Evolutionary conservation across 2,888 invertebrate species (phyloP), one percentile per base, ranked within the genome.

Genomic region (Schizaphis graminum): DNA sequence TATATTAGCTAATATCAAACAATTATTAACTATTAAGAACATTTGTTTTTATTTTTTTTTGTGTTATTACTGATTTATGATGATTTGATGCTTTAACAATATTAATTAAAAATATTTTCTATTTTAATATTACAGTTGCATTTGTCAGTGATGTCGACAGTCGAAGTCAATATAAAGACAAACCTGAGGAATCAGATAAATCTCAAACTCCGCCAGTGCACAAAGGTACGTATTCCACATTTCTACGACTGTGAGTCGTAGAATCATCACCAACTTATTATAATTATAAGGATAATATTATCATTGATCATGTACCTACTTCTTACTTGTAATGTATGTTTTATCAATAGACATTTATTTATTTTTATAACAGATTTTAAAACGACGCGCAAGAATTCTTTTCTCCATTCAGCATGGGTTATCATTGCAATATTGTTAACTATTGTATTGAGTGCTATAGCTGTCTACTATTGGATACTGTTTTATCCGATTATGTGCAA

Each of bases 401-500:
- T 93, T 57, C 85, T 93, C 1, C 93, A 47, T 93, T 97, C 97
- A 0, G 97, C 97, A 0, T 97, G 97, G 97, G 97, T 97, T 44
- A 97, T 97, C 56, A 96, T 97, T 26, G 96, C 96, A n/a, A 95
- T 97, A 24, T 95, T 97, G 94, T 95, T 97, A 26, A 96, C 96
- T 2, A 94, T 96, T n/a, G 96, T 97, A 85, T 95, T 97, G 44
- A 96, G 96, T 11, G 96, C 96, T 95, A 96, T 96, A 95, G 96
- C 96, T 0, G 96, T 97, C 85, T 97, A 97, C 95, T 97, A 97
- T 95, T 96, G 97, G 95, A 96, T 97, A 57, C 96, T 97, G 95
- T 97, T 97, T 95, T 97, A 97, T 95, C 97, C 97, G 56, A 96
- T 97, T 90, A 95, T 97, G 89, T 97, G 97, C 95, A 96, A 96